Percentiles rank a stretch among this genome's conserved stretches.
These are phyloP conservation scores for Nymphalis urticae DNA, from an alignment of 2,888 invertebrate species.

Conservation along the genomic window DNA sequence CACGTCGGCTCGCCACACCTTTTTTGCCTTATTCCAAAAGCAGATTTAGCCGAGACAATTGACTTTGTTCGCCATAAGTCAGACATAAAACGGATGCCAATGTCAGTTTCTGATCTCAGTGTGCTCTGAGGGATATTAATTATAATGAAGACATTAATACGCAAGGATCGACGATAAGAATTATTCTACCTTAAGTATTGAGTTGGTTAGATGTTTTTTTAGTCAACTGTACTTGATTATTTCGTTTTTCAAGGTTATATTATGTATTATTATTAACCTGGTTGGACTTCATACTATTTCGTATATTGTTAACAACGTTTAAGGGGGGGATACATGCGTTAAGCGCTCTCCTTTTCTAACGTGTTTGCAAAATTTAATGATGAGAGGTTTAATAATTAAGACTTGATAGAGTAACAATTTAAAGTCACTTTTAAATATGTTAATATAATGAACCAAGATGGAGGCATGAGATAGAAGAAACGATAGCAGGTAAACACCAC, in stretches of 20 bases:
- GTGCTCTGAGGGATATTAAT: constrained; percentile 63
- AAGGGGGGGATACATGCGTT: too few species aligned
- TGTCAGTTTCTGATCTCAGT: constrained; percentile 62
- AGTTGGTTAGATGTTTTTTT: constrained; percentile 19
- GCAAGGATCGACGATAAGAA: constrained; percentile 32
- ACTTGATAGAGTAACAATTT: too few species aligned
- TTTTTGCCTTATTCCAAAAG: constrained; percentile 55
- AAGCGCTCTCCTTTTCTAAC: too few species aligned
- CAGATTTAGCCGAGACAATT: constrained; percentile 76
- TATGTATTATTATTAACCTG: neutral
- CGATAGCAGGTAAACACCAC: too few species aligned
- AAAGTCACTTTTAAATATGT: too few species aligned
- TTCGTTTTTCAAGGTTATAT: neutral
- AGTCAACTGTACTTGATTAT: constrained; percentile 30
- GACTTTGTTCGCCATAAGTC: constrained; percentile 70
- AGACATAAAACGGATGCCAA: constrained; percentile 73
- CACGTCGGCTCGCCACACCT: constrained; percentile 21
- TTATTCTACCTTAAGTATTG: constrained; percentile 20
- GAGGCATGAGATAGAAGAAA: too few species aligned
- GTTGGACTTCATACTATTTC: too few species aligned
- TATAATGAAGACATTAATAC: constrained; percentile 56
- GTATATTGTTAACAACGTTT: too few species aligned
- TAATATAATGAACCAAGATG: too few species aligned
- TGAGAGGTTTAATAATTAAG: too few species aligned
- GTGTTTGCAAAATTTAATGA: too few species aligned